These are phyloP conservation scores for Digitonthophagus gazella DNA, from an alignment of 2,888 invertebrate genomes.

Conservation along the genomic window DNA sequence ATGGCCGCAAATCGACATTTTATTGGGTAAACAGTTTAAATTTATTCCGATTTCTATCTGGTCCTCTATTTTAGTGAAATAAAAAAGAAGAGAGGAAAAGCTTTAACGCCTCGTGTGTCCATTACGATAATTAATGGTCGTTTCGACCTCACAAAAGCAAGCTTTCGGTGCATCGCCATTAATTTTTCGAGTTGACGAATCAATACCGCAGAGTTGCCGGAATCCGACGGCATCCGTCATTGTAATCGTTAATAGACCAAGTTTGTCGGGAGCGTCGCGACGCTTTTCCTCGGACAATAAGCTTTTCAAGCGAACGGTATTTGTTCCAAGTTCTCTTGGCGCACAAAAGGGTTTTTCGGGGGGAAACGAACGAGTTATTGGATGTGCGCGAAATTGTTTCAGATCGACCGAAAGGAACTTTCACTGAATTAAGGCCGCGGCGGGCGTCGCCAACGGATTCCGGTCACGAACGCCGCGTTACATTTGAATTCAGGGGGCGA, in stretches of 20 bases:
- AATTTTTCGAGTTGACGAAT: not conserved
- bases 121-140: not conserved
- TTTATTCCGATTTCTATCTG: not conserved
- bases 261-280: no score
- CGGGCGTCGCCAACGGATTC: not conserved
- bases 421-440: not conserved
- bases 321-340: not conserved
- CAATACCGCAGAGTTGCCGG: not conserved
- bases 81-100: not conserved
- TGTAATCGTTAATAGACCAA: not conserved
- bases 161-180: not conserved
- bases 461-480: conserved; percentile 5
- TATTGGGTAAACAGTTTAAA: not conserved
- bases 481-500: conserved; percentile 11
- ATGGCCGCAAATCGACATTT: not conserved
- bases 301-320: no score
- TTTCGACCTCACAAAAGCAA: not conserved
- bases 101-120: not conserved
- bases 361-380: not conserved
- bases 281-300: not conserved
- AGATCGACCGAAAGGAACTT: no score
- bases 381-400: not conserved
- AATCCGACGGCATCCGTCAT: not conserved
- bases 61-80: not conserved
- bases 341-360: not conserved